These are phyloP conservation scores for Troilus luridus DNA, from an alignment of 2,888 invertebrate genomes.

Conservation along the genomic window DNA sequence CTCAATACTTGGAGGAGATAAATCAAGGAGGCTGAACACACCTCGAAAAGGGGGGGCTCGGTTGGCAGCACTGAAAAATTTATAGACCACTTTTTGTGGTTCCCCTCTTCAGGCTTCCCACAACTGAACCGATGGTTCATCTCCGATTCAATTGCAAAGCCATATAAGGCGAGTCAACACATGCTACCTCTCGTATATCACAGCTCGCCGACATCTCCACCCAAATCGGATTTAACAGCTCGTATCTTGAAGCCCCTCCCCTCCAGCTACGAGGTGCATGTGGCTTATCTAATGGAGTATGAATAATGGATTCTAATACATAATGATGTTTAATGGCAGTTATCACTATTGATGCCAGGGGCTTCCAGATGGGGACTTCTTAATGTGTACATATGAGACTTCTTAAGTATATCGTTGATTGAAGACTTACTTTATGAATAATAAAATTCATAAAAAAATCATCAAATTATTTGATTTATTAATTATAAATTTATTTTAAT, in stretches of 20 bases:
- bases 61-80: conserved; percentile 3
- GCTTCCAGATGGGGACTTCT: not conserved
- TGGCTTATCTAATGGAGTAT: not conserved
- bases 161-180: not conserved
- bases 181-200: conserved; percentile 9
- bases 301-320: not conserved
- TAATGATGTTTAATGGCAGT: not conserved
- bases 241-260: not conserved
- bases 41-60: not conserved
- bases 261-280: not conserved
- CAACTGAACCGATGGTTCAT: not conserved
- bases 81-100: conserved; percentile 14
- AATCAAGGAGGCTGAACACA: not conserved
- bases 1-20: not conserved
- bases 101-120: not conserved
- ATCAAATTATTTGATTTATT: no score
- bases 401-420: not conserved
- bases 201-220: not conserved
- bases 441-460: no score
- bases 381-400: not conserved
- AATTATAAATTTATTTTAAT: no score
- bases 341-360: not conserved
- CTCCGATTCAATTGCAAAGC: conserved; percentile 8
- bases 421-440: no score
- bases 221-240: conserved; percentile 9